Percentiles rank a stretch among this genome's conserved stretches.
phyloP scores from a whole-genome alignment of 2,797 vertebrate species.

The Rhinophrynus dorsalis region DNA sequence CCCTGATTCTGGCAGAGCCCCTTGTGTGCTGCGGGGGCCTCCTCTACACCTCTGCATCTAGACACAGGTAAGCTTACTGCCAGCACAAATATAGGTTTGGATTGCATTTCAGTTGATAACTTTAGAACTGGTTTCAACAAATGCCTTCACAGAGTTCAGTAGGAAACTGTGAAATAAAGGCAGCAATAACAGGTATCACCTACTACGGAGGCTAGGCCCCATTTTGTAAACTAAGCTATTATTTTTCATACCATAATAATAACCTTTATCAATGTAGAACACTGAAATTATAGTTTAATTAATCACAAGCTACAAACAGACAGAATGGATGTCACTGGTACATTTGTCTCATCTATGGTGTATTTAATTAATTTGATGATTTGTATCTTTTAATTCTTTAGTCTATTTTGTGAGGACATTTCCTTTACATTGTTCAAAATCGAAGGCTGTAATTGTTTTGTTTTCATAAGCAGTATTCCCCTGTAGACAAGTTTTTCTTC shows the following conservation, averaged over 20 bases:
- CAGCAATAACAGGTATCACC: no score
- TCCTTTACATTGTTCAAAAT: constrained; percentile 21
- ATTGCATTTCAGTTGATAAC: no score
- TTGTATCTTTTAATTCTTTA: constrained; percentile 24
- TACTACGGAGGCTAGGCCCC: no score
- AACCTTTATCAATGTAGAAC: constrained; percentile 5
- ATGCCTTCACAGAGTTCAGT: no score
- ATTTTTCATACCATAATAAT: constrained; percentile 4
- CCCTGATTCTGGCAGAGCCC: no score
- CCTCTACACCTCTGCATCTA: no score
- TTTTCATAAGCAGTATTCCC: constrained; percentile 34
- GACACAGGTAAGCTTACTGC: constrained; percentile 4
- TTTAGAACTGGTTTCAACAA: no score
- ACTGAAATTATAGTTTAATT: constrained; percentile 34
- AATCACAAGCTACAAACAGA: constrained; percentile 22
- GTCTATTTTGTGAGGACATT: constrained; percentile 11
- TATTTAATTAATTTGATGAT: constrained; percentile 34
- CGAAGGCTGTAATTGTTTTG: constrained; percentile 33
- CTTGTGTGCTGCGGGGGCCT: no score
- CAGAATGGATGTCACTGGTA: background rate
- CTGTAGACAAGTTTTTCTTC: constrained; percentile 39
- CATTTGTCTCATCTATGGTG: constrained; percentile 18
- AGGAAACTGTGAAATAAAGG: no score
- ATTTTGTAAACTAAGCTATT: constrained; percentile 2
- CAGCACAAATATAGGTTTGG: constrained; percentile 18